Conservation (phyloP, 2,797 vertebrate genomes). For the Leptoclinus maculatus region DNA sequence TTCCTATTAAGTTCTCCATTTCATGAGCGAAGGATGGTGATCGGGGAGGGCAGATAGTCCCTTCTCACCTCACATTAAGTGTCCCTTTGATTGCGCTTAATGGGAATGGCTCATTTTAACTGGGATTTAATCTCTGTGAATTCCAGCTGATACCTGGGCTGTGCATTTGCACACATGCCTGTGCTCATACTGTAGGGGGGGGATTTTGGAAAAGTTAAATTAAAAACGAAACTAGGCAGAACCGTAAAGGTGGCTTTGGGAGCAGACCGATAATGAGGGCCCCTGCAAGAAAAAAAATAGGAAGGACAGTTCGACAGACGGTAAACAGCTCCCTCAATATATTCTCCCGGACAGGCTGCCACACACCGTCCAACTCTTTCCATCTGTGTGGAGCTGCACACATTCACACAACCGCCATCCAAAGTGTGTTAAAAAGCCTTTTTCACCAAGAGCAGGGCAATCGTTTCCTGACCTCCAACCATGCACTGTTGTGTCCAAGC, state of each 20-base stretch:
- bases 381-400: neutral
- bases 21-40: conserved; percentile 40
- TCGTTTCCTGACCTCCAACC: conserved; percentile 32
- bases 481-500: conserved; percentile 10
- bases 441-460: conserved; percentile 36
- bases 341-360: conserved; percentile 4
- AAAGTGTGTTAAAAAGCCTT: conserved; percentile 36
- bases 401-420: conserved; percentile 23
- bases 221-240: neutral
- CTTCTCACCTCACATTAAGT: conserved; percentile 28
- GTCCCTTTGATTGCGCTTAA: conserved; percentile 11
- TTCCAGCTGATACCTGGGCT: neutral
- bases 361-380: conserved; percentile 36
- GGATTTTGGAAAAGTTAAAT: neutral
- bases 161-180: neutral
- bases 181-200: neutral
- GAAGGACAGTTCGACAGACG: conserved; percentile 8
- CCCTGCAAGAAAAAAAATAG: neutral
- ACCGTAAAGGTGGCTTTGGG: neutral
- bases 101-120: conserved; percentile 18
- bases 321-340: conserved; percentile 16
- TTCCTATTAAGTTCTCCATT: conserved; percentile 31
- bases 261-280: conserved; percentile 20
- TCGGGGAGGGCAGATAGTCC: conserved; percentile 17
- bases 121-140: neutral